Base-by-base conservation (phyloP, 37 sponge, comb jelly and placozoan species). In the Spongia lamella region DNA sequence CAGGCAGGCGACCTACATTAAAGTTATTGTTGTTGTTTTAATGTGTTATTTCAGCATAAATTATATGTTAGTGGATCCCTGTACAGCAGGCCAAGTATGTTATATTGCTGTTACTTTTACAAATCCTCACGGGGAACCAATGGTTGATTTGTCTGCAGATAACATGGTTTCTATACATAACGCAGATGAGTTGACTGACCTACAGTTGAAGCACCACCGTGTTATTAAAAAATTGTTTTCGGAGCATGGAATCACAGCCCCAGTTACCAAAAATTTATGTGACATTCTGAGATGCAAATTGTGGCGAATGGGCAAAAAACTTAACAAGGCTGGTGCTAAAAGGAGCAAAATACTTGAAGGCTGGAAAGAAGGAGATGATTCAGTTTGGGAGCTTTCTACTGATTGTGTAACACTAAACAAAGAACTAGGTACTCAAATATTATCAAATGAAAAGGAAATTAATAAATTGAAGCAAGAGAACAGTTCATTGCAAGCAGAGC, bases 281-380 rank as follows among this genome's bases (percentile, higher is more conserved):
- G 6, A 7, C 7, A 15, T 27, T 15, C 13, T 58, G 4, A 58
- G 13, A 11, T 7, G 4, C 60, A 58, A 58, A 15, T 58, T 58
- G 13, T 58, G 60, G 60, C 60, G 60, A 7, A 58, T 58, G 60
- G 60, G 60, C 29, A 5, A 58, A 58, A 22, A 27, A 58, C 5
- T 29, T 15, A 27, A 7, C 7, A 58, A 58, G 14, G 29, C 25
- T 29, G 60, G 60, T 7, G 6, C 25, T 7, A 22, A 5, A 58
- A 22, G 60, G 25, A 4, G 13, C 4, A 22, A 11, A 27, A 22
- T 29, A 58, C 13, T 58, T 29, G 7, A 22, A 27, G 29, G 13
- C 7, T 58, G 60, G 60, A 5, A 58, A 58, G 6, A 5, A 27
- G 60, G 60, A 27, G 14, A 13, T 13, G 7, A 43, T 43, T 43